Conservation (phyloP, 2,113 vertebrate species). For the Pao palembangensis region DNA sequence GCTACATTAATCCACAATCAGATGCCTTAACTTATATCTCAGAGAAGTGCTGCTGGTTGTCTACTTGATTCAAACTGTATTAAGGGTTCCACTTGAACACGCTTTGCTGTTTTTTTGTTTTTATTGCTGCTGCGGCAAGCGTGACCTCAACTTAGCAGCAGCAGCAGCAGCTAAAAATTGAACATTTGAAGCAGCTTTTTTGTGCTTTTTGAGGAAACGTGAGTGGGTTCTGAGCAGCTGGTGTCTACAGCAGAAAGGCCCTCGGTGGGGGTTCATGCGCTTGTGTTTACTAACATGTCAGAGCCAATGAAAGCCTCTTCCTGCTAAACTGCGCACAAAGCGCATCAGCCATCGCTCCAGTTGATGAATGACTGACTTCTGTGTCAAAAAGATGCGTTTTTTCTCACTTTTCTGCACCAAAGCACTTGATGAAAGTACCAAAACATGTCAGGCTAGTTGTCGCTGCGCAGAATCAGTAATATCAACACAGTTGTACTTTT, state of each 20-base stretch:
- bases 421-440: slow-evolving; percentile 66
- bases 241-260: slow-evolving; percentile 36
- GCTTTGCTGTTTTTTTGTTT: slow-evolving; percentile 3
- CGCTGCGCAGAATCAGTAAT: slow-evolving; percentile 35
- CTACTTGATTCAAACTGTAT: slow-evolving; percentile 1
- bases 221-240: slow-evolving; percentile 44
- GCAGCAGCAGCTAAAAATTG: slow-evolving; percentile 5
- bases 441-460: slow-evolving; percentile 29
- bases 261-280: slow-evolving; percentile 56
- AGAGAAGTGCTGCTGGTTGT: neutral
- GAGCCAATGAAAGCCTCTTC: slow-evolving; percentile 45
- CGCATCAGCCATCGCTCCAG: slow-evolving; percentile 30
- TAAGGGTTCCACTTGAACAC: slow-evolving; percentile 9
- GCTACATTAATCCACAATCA: slow-evolving; percentile 50
- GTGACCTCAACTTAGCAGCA: slow-evolving; percentile 2
- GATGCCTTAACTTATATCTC: slow-evolving; percentile 55
- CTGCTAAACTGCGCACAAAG: slow-evolving; percentile 37
- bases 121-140: slow-evolving; percentile 6
- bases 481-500: neutral
- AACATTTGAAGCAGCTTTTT: slow-evolving; percentile 15
- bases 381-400: slow-evolving; percentile 19
- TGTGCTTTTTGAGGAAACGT: slow-evolving; percentile 10
- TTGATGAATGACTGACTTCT: slow-evolving; percentile 1
- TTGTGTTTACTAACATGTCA: slow-evolving; percentile 56
- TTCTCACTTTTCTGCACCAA: slow-evolving; percentile 58